These are phyloP conservation scores for Narcine bancroftii DNA, from an alignment of 2,113 vertebrate genomes.

Conservation along the genomic window DNA sequence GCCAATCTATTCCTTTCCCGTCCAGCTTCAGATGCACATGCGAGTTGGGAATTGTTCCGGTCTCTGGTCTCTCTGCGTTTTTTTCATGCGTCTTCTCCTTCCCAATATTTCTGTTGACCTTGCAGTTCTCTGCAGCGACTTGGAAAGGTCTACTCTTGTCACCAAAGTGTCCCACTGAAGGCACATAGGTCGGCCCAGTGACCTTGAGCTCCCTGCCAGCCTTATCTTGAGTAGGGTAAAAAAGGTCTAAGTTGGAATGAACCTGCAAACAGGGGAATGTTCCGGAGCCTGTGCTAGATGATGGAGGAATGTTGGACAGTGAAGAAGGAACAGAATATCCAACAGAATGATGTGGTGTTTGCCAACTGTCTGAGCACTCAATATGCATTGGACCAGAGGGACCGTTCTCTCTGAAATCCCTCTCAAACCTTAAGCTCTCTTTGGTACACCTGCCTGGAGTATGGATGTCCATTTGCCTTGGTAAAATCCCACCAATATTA, in stretches of 20 bases:
- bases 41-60: constrained; percentile 42
- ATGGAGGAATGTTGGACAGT: constrained; percentile 62
- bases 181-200: constrained; percentile 78
- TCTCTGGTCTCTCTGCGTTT: not conserved
- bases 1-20: constrained; percentile 74
- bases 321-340: constrained; percentile 73
- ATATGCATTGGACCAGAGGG: constrained; percentile 69
- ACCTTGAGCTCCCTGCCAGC: constrained; percentile 71
- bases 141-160: constrained; percentile 78
- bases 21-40: constrained; percentile 63
- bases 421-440: constrained; percentile 54
- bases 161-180: constrained; percentile 75
- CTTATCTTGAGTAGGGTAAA: constrained; percentile 79
- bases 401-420: constrained; percentile 60
- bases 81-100: constrained; percentile 73
- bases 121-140: constrained; percentile 65
- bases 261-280: constrained; percentile 87
- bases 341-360: constrained; percentile 77
- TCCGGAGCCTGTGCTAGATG: constrained; percentile 62
- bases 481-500: constrained; percentile 56
- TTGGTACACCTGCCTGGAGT: constrained; percentile 59
- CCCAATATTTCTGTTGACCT: constrained; percentile 55
- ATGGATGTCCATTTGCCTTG: constrained; percentile 53
- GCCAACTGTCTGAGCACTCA: constrained; percentile 80
- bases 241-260: constrained; percentile 74